Evolutionary conservation across 2,888 invertebrate species (phyloP).

Genomic region (Nephrotoma appendiculata): DNA sequence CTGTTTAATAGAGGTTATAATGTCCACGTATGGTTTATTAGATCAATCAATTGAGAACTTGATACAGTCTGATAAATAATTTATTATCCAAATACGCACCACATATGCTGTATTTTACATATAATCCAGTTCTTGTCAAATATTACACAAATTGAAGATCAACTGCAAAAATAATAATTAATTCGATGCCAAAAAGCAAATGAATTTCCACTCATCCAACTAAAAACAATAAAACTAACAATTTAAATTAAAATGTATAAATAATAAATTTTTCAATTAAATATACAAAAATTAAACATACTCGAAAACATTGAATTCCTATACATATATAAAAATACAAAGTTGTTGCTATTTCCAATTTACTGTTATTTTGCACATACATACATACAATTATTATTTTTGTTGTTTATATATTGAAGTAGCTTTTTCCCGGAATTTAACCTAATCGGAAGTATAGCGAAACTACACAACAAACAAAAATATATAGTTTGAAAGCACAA

Average conservation of each 20-base stretch:
- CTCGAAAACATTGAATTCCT: not conserved
- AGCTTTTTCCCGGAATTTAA: not conserved
- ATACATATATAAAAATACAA: not conserved
- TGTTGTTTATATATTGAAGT: not conserved
- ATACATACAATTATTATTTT: not conserved
- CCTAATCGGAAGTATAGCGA: not conserved
- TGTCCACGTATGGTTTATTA: too few relatives aligned
- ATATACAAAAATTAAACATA: not conserved
- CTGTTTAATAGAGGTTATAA: too few relatives aligned
- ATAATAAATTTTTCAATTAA: not conserved
- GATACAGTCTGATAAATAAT: too few relatives aligned
- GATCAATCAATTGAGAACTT: too few relatives aligned
- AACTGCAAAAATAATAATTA: too few relatives aligned
- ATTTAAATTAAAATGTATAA: not conserved
- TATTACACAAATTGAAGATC: too few relatives aligned
- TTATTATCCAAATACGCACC: too few relatives aligned
- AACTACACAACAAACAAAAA: not conserved
- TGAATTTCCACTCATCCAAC: not conserved
- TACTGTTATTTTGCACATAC: not conserved
- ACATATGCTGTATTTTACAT: too few relatives aligned
- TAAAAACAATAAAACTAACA: not conserved
- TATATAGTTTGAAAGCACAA: not conserved
- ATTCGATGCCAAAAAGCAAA: not conserved
- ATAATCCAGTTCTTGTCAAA: too few relatives aligned
- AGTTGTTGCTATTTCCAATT: not conserved